A percentile compares a stretch with the other conserved stretches of the same genome.
Conservation (phyloP, 2,888 invertebrate species). For the Serripes groenlandicus region DNA sequence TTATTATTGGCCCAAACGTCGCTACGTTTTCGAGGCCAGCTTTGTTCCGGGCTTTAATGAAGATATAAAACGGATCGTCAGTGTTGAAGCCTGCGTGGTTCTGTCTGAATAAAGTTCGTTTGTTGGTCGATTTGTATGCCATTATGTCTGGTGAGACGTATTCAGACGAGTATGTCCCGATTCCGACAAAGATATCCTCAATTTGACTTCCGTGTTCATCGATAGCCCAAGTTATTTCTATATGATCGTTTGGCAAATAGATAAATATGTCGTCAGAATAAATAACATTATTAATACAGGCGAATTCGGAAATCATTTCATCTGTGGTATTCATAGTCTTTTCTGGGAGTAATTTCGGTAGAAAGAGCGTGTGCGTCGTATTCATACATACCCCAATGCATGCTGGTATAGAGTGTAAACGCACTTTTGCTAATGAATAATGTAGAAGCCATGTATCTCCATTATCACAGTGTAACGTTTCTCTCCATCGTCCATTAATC, state of each 20-base stretch:
- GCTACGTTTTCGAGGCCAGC: slow-evolving; percentile 52
- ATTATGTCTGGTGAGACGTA: slow-evolving; percentile 47
- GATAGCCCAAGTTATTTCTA: slow-evolving; percentile 62
- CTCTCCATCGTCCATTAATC: slow-evolving; percentile 45
- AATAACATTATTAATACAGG: slow-evolving; percentile 27
- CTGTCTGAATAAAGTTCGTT: slow-evolving; percentile 40
- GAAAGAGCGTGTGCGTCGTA: not conserved
- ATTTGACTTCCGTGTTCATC: slow-evolving; percentile 69
- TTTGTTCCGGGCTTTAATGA: slow-evolving; percentile 66
- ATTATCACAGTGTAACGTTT: slow-evolving; percentile 57
- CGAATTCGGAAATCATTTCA: slow-evolving; percentile 33
- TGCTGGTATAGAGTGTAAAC: slow-evolving; percentile 17
- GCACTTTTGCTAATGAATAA: slow-evolving; percentile 44
- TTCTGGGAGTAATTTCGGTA: slow-evolving; percentile 21
- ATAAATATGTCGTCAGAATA: slow-evolving; percentile 25
- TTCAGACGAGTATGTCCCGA: slow-evolving; percentile 37
- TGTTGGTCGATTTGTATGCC: slow-evolving; percentile 53
- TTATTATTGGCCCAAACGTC: slow-evolving; percentile 66
- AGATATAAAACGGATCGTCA: slow-evolving; percentile 56
- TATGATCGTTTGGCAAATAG: slow-evolving; percentile 64
- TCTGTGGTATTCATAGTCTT: slow-evolving; percentile 1
- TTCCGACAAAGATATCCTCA: slow-evolving; percentile 59
- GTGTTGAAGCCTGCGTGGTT: slow-evolving; percentile 60
- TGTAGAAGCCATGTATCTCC: slow-evolving; percentile 51
- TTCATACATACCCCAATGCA: slow-evolving; percentile 35